Evolutionary conservation across 2,113 vertebrate genomes (phyloP).

Genomic region (Glaucidium brasilianum): DNA sequence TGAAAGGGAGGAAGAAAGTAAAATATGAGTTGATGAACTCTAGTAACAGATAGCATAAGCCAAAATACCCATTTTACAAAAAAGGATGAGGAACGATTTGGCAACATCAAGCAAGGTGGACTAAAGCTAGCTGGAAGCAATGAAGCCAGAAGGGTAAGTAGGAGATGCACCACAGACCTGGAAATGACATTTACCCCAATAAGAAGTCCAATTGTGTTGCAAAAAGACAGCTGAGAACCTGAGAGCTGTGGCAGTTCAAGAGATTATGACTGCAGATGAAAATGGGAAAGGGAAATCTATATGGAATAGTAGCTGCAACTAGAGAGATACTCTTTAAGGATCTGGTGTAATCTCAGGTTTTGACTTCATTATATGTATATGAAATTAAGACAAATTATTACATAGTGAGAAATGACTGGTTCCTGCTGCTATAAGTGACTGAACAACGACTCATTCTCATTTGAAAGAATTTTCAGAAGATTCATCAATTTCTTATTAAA

Average conservation of each 20-base stretch:
- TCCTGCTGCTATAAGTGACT: background rate
- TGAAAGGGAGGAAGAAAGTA: background rate
- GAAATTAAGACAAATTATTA: background rate
- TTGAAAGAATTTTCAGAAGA: background rate
- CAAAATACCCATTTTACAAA: background rate
- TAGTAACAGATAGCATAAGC: background rate
- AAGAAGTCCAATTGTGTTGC: background rate
- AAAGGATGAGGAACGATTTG: background rate
- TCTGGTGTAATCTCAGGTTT: background rate
- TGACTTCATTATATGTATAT: background rate
- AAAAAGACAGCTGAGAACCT: background rate
- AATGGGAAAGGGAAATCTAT: background rate
- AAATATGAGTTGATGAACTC: background rate
- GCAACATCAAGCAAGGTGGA: background rate
- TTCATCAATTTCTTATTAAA: background rate
- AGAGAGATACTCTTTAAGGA: background rate
- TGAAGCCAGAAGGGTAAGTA: background rate
- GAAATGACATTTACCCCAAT: background rate
- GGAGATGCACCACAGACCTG: background rate
- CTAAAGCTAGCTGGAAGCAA: background rate
- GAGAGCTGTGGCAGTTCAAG: background rate
- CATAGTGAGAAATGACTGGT: background rate
- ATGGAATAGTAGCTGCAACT: background rate
- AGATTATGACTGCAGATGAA: background rate
- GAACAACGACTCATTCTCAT: background rate